These are phyloP conservation scores for Drosophila macrospina DNA, from an alignment of 2,888 invertebrate species.

Conservation along the genomic window DNA sequence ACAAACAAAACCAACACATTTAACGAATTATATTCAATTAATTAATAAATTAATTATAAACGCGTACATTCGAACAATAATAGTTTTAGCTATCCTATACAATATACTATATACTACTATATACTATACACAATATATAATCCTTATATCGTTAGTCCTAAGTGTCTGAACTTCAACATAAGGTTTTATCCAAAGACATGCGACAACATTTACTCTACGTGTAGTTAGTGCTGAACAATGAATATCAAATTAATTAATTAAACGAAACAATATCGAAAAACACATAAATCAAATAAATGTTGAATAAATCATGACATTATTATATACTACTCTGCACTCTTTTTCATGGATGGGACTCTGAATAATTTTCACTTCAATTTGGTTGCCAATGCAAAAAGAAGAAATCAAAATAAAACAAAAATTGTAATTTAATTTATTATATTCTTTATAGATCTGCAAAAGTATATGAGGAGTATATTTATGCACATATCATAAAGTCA, in stretches of 20 bases:
- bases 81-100: constrained; percentile 69
- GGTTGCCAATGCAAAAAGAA: background rate
- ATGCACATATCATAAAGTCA: constrained; percentile 3
- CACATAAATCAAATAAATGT: constrained; percentile 66
- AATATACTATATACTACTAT: constrained; percentile 15
- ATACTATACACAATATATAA: constrained; percentile 29
- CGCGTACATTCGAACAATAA: constrained; percentile 75
- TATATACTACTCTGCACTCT: background rate
- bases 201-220: constrained; percentile 49
- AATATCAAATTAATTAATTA: constrained; percentile 52
- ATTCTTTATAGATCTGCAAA: background rate
- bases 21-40: constrained; percentile 51
- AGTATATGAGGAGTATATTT: background rate
- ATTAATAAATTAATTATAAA: constrained; percentile 27
- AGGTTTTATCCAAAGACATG: constrained; percentile 40
- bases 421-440: constrained; percentile 3
- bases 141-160: constrained; percentile 23
- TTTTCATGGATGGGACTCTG: too few species aligned
- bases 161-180: constrained; percentile 47
- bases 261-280: constrained; percentile 54
- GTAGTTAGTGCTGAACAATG: constrained; percentile 70
- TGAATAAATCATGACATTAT: constrained; percentile 30
- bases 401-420: too few species aligned
- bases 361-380: background rate
- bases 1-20: constrained; percentile 18